Evolutionary conservation across 2,113 vertebrate species (phyloP), one percentile per base, ranked within the genome.

Genomic region (Calcarius ornatus): DNA sequence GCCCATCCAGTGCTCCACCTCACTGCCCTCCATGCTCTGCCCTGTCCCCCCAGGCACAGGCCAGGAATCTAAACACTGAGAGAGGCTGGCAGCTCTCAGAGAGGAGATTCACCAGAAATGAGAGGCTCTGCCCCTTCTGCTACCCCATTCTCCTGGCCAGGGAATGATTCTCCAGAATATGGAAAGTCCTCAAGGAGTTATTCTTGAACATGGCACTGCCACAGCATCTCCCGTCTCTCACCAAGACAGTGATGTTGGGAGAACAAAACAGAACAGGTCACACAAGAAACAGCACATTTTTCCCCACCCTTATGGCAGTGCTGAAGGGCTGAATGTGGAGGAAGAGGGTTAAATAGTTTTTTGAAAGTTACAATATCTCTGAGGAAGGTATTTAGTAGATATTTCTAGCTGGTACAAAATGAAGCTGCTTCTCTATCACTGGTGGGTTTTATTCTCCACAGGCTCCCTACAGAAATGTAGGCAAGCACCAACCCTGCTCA

Each of bases 11-110:
- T 6, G 11, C 31, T 90, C 56, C 57, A 53, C 37, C 79, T 90
- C 3, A 0, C 53, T 84, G 54, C 78, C 48, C 8, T 35, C 65
- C 73, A 30, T 61, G 50, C 27, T 51, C 25, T 72, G 40, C 53
- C 20, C 21, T 0, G 0, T 25, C 1, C 47, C 10, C 16, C 47
- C 0, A 0, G 30, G 59, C 54, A 79, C 4, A 20, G 59, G 21
- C 14, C 1, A 16, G 28, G 35, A 63, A 63, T 50, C 45, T 51
- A 78, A 61, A 65, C 3, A 2, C 64, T 65, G 33, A 47, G 3
- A 2, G 0, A 25, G 37, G 7, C 53, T 69, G 80, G 16, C 50
- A 47, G 25, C 31, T 72, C 12, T 35, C 45, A 60, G 24, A 71
- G 43, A 56, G 35, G n/a, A 64, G 31, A 21, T 76, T 48, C 79